Evolutionary conservation across 2,113 vertebrate species (phyloP).

Genomic region (Aythya baeri): DNA sequence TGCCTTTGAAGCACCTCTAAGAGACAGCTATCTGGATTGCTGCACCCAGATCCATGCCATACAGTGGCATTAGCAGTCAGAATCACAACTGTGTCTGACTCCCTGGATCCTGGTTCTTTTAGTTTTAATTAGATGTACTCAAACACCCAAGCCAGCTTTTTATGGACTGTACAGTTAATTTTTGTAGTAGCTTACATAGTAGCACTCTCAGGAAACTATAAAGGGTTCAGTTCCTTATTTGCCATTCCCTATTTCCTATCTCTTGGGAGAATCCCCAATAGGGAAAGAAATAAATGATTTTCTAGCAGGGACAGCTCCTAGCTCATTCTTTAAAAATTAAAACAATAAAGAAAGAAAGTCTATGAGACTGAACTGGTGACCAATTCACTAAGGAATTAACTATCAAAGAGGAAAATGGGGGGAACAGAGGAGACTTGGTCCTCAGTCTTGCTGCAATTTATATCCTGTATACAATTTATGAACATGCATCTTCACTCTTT

Average conservation of each 20-base stretch:
- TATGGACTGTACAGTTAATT: background rate
- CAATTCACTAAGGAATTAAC: background rate
- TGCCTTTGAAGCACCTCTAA: background rate
- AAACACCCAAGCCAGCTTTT: background rate
- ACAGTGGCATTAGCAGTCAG: background rate
- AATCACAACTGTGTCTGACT: background rate
- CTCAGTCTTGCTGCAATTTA: background rate
- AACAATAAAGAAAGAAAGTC: background rate
- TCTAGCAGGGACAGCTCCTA: background rate
- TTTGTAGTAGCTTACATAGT: background rate
- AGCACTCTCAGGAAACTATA: rapidly evolving
- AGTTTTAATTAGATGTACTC: background rate
- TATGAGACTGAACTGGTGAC: background rate
- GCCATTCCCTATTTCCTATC: background rate
- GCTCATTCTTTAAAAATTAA: background rate
- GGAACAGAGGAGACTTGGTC: background rate
- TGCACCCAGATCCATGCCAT: background rate
- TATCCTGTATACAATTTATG: background rate
- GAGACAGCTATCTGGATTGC: background rate
- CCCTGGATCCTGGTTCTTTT: background rate
- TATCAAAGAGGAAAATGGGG: background rate
- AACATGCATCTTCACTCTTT: background rate
- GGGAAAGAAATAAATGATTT: background rate
- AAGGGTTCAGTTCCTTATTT: background rate
- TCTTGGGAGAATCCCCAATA: background rate